phyloP scores from a whole-genome alignment of 2,888 invertebrate species.

The Melanostoma scalare region DNA sequence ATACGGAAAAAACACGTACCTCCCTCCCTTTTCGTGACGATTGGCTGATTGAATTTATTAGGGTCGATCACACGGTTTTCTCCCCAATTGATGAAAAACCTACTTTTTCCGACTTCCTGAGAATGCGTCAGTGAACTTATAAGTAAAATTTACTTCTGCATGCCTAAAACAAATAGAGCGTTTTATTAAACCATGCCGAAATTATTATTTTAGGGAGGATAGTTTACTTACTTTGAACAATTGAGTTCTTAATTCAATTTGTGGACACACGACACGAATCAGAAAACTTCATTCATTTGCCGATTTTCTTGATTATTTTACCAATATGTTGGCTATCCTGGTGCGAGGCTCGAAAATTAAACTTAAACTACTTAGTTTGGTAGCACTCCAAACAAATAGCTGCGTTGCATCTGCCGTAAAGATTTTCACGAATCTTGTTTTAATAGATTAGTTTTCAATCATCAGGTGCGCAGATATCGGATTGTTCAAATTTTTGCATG shows the following conservation, averaged over 20 bases:
- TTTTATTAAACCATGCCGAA: background rate
- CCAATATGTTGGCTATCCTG: conserved; percentile 47
- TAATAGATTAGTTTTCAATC: too few species aligned
- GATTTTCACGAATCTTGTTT: background rate
- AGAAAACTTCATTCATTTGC: conserved; percentile 66
- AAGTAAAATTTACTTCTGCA: conserved; percentile 16
- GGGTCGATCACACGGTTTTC: conserved; percentile 62
- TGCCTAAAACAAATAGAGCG: conserved; percentile 13
- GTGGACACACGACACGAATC: conserved; percentile 65
- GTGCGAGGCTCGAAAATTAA: conserved; percentile 38
- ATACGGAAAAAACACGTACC: conserved; percentile 56
- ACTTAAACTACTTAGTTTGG: too few species aligned
- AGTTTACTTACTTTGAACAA: conserved; percentile 44
- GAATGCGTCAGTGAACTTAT: conserved; percentile 35
- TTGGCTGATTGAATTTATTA: conserved; percentile 64
- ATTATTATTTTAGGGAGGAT: background rate
- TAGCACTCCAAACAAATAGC: too few species aligned
- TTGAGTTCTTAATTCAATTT: conserved; percentile 64
- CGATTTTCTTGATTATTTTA: conserved; percentile 27
- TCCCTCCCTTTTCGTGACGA: conserved; percentile 44
- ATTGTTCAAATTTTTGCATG: too few species aligned
- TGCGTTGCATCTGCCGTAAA: too few species aligned
- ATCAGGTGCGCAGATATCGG: too few species aligned
- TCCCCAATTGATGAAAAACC: conserved; percentile 56
- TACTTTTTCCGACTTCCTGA: conserved; percentile 33